A percentile compares a stretch with the other conserved stretches of the same genome.
phyloP scores from a whole-genome alignment of 2,888 invertebrate genomes.

The Villa cingulata region DNA sequence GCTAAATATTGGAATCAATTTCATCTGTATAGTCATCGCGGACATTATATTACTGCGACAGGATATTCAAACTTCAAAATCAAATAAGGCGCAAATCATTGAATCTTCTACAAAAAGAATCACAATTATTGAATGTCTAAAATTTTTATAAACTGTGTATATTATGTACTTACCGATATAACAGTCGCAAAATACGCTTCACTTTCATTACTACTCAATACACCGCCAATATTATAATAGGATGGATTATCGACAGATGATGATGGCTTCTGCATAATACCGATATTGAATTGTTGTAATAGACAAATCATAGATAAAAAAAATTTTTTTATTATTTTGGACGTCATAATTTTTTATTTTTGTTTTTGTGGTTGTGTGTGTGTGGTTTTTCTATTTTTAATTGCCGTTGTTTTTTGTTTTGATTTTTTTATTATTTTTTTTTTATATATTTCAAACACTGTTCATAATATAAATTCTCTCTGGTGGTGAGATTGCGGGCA shows the following conservation, averaged over 20 bases:
- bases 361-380: not conserved
- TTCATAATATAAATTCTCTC: too few relatives aligned
- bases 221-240: slow-evolving; percentile 83
- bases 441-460: not conserved
- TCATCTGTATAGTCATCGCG: too few relatives aligned
- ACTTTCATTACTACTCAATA: slow-evolving; percentile 71
- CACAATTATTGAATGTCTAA: too few relatives aligned
- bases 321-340: slow-evolving; percentile 5
- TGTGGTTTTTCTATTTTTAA: not conserved
- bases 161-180: slow-evolving; percentile 53
- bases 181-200: slow-evolving; percentile 68
- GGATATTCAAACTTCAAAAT: too few relatives aligned
- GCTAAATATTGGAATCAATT: too few relatives aligned
- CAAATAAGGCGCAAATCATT: too few relatives aligned
- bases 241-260: slow-evolving; percentile 43
- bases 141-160: not conserved
- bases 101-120: too few relatives aligned
- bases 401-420: not conserved
- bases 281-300: slow-evolving; percentile 9
- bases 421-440: not conserved
- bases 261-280: slow-evolving; percentile 12
- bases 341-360: slow-evolving; percentile 11
- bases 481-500: too few relatives aligned
- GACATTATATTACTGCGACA: too few relatives aligned
- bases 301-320: slow-evolving; percentile 6